Evolutionary conservation across 1,140 invertebrate genomes (phyloP), one percentile per base, ranked within the genome.

Genomic region (Lepidurus couesii): DNA sequence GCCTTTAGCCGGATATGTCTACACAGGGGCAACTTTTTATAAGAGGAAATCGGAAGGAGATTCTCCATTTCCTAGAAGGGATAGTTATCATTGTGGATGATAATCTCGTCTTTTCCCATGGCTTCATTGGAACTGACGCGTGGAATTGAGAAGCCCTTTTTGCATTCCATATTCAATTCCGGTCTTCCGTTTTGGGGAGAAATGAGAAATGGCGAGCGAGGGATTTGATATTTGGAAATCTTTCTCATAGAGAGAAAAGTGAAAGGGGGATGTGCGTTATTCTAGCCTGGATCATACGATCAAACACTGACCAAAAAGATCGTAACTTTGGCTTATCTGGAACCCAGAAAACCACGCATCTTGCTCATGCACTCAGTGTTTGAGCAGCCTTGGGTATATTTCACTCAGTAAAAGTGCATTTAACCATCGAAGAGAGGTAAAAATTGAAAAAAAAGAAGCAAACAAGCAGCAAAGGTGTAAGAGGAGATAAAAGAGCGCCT

Each of bases 31-130:
- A 34, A 34, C 34, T 65, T 65, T 65, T 65, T 65, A 65, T 21
- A 65, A 65, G 16, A 65, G 53, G 53, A 65, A 65, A 65, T 65
- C 53, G 53, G 53, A 65, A 65, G 53, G 21, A 65, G 53, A 65
- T 65, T 65, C 21, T 65, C 53, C 53, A 65, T 65, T 65, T 65
- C 53, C 53, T 21, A 21, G 53, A 65, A 13, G 21, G n/a, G 53
- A 65, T 65, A 21, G 53, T 13, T 65, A 65, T 65, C 53, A n/a
- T 65, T 21, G 53, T 65, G 53, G 53, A 65, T 65, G 53, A 65
- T 65, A 65, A 65, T 65, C 53, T 65, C 21, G 53, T 65, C 53
- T 65, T 65, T 65, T 65, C 53, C 53, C 53, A 65, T 65, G 53
- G 53, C 53, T 65, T 65, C 53, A 65, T 65, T 21, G 53, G 53